Conservation (phyloP, 2,113 vertebrate genomes). For the Psophia crepitans region DNA sequence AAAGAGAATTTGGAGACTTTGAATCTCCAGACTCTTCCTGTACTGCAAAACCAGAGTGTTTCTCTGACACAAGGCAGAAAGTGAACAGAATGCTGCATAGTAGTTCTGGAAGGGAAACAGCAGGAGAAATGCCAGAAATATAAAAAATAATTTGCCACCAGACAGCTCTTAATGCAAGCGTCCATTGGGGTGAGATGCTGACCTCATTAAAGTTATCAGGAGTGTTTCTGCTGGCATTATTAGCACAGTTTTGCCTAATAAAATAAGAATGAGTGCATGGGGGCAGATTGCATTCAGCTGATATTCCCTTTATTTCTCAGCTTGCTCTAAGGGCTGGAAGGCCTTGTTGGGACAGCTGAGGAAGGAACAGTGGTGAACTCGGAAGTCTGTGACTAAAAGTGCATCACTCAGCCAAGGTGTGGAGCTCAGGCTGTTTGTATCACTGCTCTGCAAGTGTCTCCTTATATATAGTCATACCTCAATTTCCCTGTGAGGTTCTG, state of each 20-base stretch:
- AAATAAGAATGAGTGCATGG: neutral
- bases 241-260: neutral
- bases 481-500: neutral
- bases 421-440: neutral
- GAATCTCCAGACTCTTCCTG: neutral
- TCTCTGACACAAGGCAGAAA: neutral
- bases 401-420: neutral
- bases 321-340: neutral
- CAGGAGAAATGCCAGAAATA: neutral
- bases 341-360: fast-evolving
- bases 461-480: no score
- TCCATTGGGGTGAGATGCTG: neutral
- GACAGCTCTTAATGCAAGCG: neutral
- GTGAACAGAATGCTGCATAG: neutral
- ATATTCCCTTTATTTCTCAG: neutral
- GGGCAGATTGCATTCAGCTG: neutral
- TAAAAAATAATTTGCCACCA: neutral
- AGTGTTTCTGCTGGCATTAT: neutral
- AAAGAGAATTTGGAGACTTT: neutral
- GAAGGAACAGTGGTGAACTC: no score
- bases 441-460: neutral
- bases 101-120: neutral
- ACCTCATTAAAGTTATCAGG: neutral
- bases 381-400: neutral
- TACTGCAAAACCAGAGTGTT: neutral